phyloP scores from a whole-genome alignment of 2,888 invertebrate species.

The Saturnia pavonia region DNA sequence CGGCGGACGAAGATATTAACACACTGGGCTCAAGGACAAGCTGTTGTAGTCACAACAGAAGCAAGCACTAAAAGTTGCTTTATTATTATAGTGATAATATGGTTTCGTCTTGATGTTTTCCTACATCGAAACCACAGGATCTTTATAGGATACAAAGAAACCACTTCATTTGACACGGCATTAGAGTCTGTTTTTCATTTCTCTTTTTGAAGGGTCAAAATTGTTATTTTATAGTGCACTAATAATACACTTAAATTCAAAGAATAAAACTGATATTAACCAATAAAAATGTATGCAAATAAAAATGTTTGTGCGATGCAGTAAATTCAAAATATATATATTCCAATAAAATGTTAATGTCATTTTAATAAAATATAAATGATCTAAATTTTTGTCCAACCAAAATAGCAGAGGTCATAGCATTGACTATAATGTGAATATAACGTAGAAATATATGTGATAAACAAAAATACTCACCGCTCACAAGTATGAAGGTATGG shows the following conservation, averaged over 20 bases:
- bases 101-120: background rate
- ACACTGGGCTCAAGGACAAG: too few relatives aligned
- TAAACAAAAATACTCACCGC: constrained; percentile 33
- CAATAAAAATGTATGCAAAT: background rate
- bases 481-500: constrained; percentile 31
- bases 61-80: too few relatives aligned
- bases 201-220: background rate
- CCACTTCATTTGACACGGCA: background rate
- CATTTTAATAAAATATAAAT: background rate
- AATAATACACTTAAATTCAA: background rate
- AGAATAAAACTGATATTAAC: background rate
- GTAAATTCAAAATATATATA: background rate
- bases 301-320: background rate
- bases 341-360: background rate
- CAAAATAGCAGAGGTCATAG: background rate
- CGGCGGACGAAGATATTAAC: too few relatives aligned
- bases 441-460: background rate
- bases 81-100: background rate
- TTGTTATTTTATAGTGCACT: background rate
- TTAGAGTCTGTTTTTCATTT: background rate
- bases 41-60: too few relatives aligned
- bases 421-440: background rate
- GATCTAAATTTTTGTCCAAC: background rate
- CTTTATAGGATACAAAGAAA: background rate
- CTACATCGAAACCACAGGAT: background rate